Evolutionary conservation across 1,140 invertebrate genomes (phyloP), one percentile per base, ranked within the genome.

Genomic region (Drosophila lowei): DNA sequence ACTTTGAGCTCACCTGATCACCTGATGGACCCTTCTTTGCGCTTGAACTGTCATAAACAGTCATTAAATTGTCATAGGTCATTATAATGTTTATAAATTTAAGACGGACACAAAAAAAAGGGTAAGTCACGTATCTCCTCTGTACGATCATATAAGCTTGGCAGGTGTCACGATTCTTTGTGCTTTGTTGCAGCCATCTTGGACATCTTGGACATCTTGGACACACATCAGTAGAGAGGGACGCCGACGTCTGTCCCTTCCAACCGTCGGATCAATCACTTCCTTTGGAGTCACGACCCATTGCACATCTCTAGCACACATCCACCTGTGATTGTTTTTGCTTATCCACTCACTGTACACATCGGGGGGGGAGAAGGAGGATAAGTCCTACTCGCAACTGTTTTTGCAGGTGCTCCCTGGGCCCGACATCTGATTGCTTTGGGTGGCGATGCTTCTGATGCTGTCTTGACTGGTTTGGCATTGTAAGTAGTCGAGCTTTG

Each of bases 401-500:
- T 79, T 79, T 57, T 76, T 64, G 58, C 79, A 83, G 79, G 71
- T 83, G 79, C 71, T 83, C 58, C 72, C 57, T 72, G 71, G 41
- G 47, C 63, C 55, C 55, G 55, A 59, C 34, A 60, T 67, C 66
- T 71, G 66, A 71, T 72, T 72, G 70, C 70, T 71, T 60, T 70
- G 49, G 53, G n/a, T 46, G 43, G n/a, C 16, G 15, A 3, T 63
- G 52, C 53, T 56, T 8, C 34, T 38, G 43, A 7, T 63, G 52
- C 53, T 56, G 11, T 3, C 53, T 75, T 65, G 68, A 60, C 66
- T 63, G 34, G 34, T 38, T 38, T 11, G 30, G 30, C 58, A 79
- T 72, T 78, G 79, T 61, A 21, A 57, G 59, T 62, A 86, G 81
- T 64, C 48, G 65, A 85, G 81, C 81, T 86, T 86, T 86, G 77